Evolutionary conservation across 2,888 invertebrate genomes (phyloP), one percentile per base, ranked within the genome.

Genomic region (Leptogaster cylindrica): DNA sequence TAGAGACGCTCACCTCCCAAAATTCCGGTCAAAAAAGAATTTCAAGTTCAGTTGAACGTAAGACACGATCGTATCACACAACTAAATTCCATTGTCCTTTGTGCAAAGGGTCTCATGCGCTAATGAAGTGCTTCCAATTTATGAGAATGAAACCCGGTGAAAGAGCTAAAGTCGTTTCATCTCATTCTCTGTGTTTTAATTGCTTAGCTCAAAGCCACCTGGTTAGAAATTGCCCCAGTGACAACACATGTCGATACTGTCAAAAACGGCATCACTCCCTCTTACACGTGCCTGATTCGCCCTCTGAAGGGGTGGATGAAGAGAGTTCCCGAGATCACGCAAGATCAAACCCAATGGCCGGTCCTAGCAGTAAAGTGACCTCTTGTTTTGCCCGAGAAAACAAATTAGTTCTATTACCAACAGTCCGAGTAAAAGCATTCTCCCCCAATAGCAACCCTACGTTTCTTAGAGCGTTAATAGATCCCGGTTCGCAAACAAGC

Each of bases 131-230:
- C 16, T 6, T 39, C 1, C 10, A 10, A 39, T 39, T 39, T 39
- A 39, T 39, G 7, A 39, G 16, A 39, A 6, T 39, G 39, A 8
- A 39, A 39, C 39, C 39, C 16, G 14, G 12, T n/a, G 39, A 39
- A 39, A 39, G 12, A 12, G 12, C 39, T 6, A 18, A 23, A 25
- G 10, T 50, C 10, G 50, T 50, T 25, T n/a, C 10, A n/a, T 25
- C 50, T 7, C 10, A 50, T 10, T 50, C 50, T n/a, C 10, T 50
- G 5, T 50, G 50, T 12, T 50, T 25, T 14, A 50, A 50, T 39
- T 39, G 39, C n/a, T 7, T 39, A 39, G 39, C 39, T 39, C 39
- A 39, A n/a, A 39, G 39, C 12, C 50, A 50, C 12, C 10, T n/a
- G 6, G 5, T 23, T 3, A 25, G 12, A 3, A 50, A 50, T n/a